Evolutionary conservation across 2,888 invertebrate species (phyloP).

Genomic region (Sericinus montela): DNA sequence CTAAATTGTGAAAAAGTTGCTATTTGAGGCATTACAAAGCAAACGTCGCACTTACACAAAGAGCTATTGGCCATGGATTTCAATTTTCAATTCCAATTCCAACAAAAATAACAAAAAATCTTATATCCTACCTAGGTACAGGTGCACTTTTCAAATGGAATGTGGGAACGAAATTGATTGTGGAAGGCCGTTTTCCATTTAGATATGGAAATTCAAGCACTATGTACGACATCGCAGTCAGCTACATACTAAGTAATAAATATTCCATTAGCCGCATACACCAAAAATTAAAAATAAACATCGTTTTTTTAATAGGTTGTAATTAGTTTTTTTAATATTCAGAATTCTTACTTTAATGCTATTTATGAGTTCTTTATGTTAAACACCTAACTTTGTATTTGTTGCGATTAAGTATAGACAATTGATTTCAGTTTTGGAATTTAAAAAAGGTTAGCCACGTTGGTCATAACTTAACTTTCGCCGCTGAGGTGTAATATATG

Average conservation of each 20-base stretch:
- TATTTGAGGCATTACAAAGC: conserved; percentile 19
- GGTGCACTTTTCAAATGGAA: conserved; percentile 73
- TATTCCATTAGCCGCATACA: conserved; percentile 29
- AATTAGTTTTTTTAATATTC: too few species aligned
- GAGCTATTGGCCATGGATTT: conserved; percentile 36
- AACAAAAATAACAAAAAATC: conserved; percentile 48
- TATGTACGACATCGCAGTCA: conserved; percentile 53
- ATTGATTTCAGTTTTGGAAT: too few species aligned
- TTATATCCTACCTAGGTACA: conserved; percentile 53
- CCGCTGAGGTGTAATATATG: too few species aligned
- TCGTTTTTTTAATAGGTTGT: too few species aligned
- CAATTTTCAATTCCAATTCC: conserved; percentile 47
- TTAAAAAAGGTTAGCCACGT: too few species aligned
- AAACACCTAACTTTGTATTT: too few species aligned
- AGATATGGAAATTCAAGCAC: conserved; percentile 69
- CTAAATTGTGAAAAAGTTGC: conserved; percentile 13
- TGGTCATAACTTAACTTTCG: too few species aligned
- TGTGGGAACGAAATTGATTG: conserved; percentile 71
- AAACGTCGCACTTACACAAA: conserved; percentile 16
- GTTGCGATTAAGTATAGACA: too few species aligned
- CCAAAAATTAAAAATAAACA: too few species aligned
- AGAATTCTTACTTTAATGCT: too few species aligned
- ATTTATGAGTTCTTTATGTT: too few species aligned
- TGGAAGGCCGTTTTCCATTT: conserved; percentile 72
- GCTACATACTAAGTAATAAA: conserved; percentile 47